Evolutionary conservation across 2,797 vertebrate genomes (phyloP).

Genomic region (Apogon hyalosoma): DNA sequence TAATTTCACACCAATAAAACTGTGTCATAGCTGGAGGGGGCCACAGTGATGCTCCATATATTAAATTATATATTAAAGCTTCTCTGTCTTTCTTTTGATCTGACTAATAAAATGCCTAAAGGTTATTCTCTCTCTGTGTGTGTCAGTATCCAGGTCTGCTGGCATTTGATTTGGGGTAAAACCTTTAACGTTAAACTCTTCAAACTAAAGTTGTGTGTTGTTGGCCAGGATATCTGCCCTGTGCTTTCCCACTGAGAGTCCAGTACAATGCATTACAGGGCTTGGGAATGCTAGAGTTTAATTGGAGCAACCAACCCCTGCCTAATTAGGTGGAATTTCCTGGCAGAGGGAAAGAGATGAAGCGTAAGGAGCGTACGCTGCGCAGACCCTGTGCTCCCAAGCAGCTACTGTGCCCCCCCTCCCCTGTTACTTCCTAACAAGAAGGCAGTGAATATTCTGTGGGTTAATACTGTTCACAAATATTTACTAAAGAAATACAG

Average conservation of each 20-base stretch:
- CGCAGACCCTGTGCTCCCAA: neutral
- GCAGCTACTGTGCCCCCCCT: constrained; percentile 2
- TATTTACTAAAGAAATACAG: constrained; percentile 3
- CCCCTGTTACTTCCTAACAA: constrained; percentile 33
- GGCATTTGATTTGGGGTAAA: constrained; percentile 44
- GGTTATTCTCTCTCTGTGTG: constrained; percentile 32
- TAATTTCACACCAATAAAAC: constrained; percentile 63
- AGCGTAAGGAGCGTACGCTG: constrained; percentile 15
- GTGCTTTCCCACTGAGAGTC: constrained; percentile 43
- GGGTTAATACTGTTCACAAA: constrained; percentile 3
- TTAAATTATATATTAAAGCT: constrained; percentile 30
- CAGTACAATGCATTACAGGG: constrained; percentile 67
- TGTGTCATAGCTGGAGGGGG: constrained; percentile 37
- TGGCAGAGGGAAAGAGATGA: constrained; percentile 66
- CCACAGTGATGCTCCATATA: constrained; percentile 28
- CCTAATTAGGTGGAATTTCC: constrained; percentile 85
- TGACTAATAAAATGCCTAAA: constrained; percentile 39
- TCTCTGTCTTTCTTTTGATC: constrained; percentile 49
- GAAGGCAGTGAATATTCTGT: constrained; percentile 21
- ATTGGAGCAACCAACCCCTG: constrained; percentile 76
- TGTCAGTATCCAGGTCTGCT: constrained; percentile 38
- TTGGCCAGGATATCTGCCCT: constrained; percentile 40
- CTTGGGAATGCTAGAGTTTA: constrained; percentile 79
- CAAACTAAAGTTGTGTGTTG: constrained; percentile 26
- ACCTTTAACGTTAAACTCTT: constrained; percentile 22